Base-by-base conservation (phyloP, 2,888 invertebrate species). In the Drosophila phalerata region DNA sequence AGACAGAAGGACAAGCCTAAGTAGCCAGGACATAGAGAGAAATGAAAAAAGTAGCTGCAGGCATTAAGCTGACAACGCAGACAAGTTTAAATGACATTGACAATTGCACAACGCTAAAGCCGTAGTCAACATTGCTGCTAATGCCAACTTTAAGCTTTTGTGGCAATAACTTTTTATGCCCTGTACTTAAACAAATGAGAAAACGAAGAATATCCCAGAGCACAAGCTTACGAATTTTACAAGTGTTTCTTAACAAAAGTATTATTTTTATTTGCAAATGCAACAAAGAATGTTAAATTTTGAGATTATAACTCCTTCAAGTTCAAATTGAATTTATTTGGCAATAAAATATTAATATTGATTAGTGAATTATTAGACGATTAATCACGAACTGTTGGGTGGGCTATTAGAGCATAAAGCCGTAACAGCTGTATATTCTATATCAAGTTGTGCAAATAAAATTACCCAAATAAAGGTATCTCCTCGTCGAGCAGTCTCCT, bases 31-130 rank as follows among this genome's bases (percentile, higher is more conserved):
- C 66, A 68, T 67, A 22, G 61, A 64, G 52, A 58, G 63, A 80
- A 82, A 85, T 82, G 85, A 83, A 76, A 82, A 77, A 78, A 49
- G 38, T 58, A 56, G 77, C 78, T 73, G 75, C 72, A 73, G 78
- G 82, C 82, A 78, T 73, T 71, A 73, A 76, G 76, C 80, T 76
- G 83, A 83, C 80, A 80, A 75, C 72, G 56, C 66, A 78, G 72
- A 68, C 65, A 65, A 72, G 67, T 61, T 34, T 65, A 56, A 79
- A 25, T 73, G 61, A 65, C 73, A 67, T 77, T 77, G 77, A 70
- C 77, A 77, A 73, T 48, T 66, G 60, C 61, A 62, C 67, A 74
- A 69, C 55, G 66, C 47, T 19, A 48, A 22, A 49, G 73, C 28
- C 49, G 32, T 42, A 0, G 45, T 48, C 51, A 45, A 17, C 11